Evolutionary conservation across 2,888 invertebrate genomes (phyloP).

Genomic region (Clistopyga incitator): DNA sequence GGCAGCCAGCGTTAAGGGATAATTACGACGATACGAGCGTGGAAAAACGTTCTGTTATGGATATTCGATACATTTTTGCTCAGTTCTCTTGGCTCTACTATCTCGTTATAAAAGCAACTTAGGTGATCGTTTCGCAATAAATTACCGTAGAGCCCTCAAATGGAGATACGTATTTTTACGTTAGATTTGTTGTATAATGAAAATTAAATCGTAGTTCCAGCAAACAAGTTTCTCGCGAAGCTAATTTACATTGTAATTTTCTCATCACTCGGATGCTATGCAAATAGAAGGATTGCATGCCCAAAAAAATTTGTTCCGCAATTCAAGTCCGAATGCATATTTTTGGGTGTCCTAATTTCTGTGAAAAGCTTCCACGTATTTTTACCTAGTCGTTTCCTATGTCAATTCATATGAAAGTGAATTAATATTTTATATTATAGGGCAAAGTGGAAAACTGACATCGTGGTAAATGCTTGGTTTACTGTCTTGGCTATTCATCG

Average conservation of each 20-base stretch:
- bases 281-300: not conserved
- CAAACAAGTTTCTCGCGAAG: not conserved
- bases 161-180: not conserved
- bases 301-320: not conserved
- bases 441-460: not conserved
- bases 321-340: too few species aligned
- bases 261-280: not conserved
- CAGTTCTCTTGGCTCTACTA: not conserved
- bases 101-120: constrained; percentile 9
- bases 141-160: not conserved
- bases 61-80: not conserved
- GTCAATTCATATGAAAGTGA: not conserved
- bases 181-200: not conserved
- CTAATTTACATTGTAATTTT: not conserved
- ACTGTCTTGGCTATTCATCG: not conserved
- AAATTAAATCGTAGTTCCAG: not conserved
- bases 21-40: not conserved
- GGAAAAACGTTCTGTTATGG: not conserved
- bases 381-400: not conserved
- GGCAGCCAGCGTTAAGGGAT: not conserved
- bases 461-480: not conserved
- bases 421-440: not conserved
- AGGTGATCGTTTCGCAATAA: constrained; percentile 13
- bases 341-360: too few species aligned
- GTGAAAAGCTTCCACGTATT: too few species aligned